Evolutionary conservation across 2,888 invertebrate species (phyloP), one percentile per base, ranked within the genome.

Genomic region (Camptogramma bilineatum): DNA sequence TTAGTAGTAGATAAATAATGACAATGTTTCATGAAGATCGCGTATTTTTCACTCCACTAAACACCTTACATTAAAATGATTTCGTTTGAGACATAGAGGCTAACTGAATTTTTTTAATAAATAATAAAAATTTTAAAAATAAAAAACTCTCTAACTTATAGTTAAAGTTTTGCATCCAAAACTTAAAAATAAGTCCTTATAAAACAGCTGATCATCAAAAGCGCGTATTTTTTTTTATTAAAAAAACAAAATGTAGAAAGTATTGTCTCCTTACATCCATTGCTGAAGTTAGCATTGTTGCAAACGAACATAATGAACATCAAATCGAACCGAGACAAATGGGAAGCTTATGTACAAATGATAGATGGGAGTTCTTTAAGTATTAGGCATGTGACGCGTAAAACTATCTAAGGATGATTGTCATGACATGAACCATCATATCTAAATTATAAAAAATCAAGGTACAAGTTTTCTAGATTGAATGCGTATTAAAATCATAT

Each of bases 81-180:
- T 79, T 83, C 82, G 80, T 88, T 88, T 86, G 86, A 86, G 88
- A 90, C 86, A 82, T 81, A 75, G 71, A 80, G 80, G 79, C 78
- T 82, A 80, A 84, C 77, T 77, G 83, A 82, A 78, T 74, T 81
- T 82, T 24, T 84, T 80, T 83, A 91, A 91, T 90, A 91, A 91
- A 91, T 91, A 90, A 80, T 85, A 5, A 52, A 59, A 60, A 57
- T 31, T 54, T 62, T 77, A 81, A 80, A 82, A 84, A 80, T 71
- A 64, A 70, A 76, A 76, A 90, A 86, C 85, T 84, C 87, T 89
- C 87, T 91, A 93, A 93, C 93, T 93, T 91, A 93, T 92, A 91
- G 90, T 92, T 90, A 91, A 90, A 92, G 93, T 93, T 93, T 93
- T 93, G 92, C 86, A 86, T 86, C 84, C 92, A 93, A 93, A 93